A percentile compares a stretch with the other conserved stretches of the same genome.
phyloP scores from a whole-genome alignment of 2,888 invertebrate genomes.

The Digitonthophagus gazella region DNA sequence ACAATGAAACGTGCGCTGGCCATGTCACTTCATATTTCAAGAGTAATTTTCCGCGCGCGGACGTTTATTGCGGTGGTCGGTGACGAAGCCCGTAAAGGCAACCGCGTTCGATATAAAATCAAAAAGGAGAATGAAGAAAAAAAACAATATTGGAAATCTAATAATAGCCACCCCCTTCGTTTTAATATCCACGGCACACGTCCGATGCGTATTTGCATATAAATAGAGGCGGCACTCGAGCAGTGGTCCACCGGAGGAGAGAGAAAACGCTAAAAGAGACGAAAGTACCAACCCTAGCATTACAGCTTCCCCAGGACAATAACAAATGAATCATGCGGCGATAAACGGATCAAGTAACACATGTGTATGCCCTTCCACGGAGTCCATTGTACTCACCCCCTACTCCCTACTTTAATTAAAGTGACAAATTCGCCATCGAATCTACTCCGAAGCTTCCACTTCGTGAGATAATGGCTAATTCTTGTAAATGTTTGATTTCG shows the following conservation, averaged over 20 bases:
- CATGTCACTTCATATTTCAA: background rate
- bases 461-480: no score
- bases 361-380: conserved; percentile 46
- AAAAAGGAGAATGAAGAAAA: background rate
- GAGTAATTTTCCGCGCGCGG: background rate
- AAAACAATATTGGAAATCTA: background rate
- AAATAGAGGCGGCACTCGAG: background rate
- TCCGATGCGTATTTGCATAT: background rate
- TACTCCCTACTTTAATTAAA: conserved; percentile 47
- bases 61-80: background rate
- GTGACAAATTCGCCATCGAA: conserved; percentile 39
- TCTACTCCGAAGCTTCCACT: background rate
- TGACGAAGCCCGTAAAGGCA: no score
- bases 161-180: background rate
- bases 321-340: conserved; percentile 49
- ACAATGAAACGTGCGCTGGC: background rate
- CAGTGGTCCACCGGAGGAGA: background rate
- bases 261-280: background rate
- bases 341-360: conserved; percentile 49
- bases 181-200: background rate
- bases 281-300: background rate
- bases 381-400: conserved; percentile 46
- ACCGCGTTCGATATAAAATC: background rate
- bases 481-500: no score
- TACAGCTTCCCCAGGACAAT: conserved; percentile 38